Evolutionary conservation across 2,113 vertebrate species (phyloP).

Genomic region (Microcebus ravelobensis): DNA sequence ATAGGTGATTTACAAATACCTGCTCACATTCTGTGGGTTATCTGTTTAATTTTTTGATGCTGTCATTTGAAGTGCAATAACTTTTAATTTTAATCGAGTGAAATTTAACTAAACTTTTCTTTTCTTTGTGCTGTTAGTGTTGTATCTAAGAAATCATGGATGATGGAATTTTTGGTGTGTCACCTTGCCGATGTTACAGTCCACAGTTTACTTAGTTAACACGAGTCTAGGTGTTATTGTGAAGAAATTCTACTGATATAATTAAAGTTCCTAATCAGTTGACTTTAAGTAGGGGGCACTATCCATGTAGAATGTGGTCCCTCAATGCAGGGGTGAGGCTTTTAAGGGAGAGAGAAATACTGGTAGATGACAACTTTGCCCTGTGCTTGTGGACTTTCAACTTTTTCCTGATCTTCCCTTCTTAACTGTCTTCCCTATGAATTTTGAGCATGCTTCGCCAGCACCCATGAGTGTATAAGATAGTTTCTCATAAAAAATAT

Average conservation of each 20-base stretch:
- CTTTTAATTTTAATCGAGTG: background rate
- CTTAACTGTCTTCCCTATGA: background rate
- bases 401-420: background rate
- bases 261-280: background rate
- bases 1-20: background rate
- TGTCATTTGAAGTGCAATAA: background rate
- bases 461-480: background rate
- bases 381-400: background rate
- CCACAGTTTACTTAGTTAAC: background rate
- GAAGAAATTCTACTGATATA: background rate
- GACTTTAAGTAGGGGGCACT: background rate
- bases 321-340: background rate
- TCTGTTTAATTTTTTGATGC: background rate
- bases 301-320: background rate
- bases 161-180: background rate
- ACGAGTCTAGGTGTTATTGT: background rate
- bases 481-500: background rate
- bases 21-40: background rate
- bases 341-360: background rate
- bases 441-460: background rate
- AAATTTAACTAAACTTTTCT: background rate
- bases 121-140: background rate
- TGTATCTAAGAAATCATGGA: background rate
- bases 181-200: background rate
- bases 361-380: background rate